Conservation (phyloP, 2,888 invertebrate species). For the Autographa pulchrina region DNA sequence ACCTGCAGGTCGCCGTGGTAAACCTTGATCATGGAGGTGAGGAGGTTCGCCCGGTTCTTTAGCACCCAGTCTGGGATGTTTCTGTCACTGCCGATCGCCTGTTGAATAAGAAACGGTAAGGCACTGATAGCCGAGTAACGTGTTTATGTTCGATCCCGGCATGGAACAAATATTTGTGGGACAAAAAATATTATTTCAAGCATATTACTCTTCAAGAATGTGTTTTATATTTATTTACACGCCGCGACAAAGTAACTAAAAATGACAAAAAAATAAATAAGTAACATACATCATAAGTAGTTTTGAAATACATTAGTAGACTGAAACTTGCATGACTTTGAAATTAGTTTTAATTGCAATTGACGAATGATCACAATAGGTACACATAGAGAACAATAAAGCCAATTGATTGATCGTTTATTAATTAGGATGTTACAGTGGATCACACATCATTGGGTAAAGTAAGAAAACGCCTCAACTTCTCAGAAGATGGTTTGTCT, state of each 20-base stretch:
- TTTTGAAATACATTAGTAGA: not conserved
- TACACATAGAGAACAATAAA: not conserved
- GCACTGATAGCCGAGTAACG: no score
- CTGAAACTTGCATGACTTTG: not conserved
- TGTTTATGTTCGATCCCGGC: not conserved
- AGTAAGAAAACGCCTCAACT: not conserved
- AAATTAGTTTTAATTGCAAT: not conserved
- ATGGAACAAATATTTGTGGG: not conserved
- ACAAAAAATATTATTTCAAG: no score
- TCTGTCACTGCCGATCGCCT: constrained; percentile 97
- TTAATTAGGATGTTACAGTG: not conserved
- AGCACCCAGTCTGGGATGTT: constrained; percentile 95
- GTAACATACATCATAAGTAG: no score
- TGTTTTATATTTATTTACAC: no score
- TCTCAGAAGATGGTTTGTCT: not conserved
- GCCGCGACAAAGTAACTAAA: no score
- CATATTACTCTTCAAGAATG: no score
- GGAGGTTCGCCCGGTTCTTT: constrained; percentile 93
- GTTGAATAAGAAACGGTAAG: constrained; percentile 18
- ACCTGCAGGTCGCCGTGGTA: constrained; percentile 95
- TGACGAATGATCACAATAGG: not conserved
- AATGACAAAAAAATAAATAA: no score
- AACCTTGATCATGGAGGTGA: constrained; percentile 94
- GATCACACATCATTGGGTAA: no score
- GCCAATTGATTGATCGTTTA: not conserved